phyloP scores from a whole-genome alignment of 2,797 vertebrate species.

The Sebastes itinus region DNA sequence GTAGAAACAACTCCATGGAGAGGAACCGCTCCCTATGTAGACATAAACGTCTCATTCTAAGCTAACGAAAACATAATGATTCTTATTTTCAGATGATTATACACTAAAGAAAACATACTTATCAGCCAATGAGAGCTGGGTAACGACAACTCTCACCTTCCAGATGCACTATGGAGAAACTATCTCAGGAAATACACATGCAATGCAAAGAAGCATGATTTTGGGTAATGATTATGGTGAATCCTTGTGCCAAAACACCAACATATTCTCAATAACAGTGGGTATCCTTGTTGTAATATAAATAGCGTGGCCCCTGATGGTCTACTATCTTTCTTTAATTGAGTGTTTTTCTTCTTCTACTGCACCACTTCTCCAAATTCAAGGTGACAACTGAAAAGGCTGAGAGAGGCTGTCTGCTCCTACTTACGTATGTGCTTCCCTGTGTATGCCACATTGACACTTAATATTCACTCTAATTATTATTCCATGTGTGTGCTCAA shows the following conservation, averaged over 20 bases:
- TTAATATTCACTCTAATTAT: slow-evolving; percentile 29
- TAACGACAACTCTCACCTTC: not conserved
- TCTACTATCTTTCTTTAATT: not conserved
- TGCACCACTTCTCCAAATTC: not conserved
- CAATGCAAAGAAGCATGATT: not conserved
- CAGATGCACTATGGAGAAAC: not conserved
- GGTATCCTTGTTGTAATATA: not conserved
- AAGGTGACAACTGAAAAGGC: not conserved
- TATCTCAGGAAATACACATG: not conserved
- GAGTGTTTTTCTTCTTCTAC: not conserved
- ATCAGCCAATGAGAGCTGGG: not conserved
- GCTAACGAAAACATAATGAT: no score
- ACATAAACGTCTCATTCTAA: no score
- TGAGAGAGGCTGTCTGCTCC: not conserved
- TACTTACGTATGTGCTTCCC: not conserved
- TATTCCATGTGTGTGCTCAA: slow-evolving; percentile 23
- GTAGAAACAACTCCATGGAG: no score
- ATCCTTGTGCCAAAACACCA: not conserved
- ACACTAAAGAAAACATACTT: no score
- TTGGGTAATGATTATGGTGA: not conserved
- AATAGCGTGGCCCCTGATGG: not conserved
- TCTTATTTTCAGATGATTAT: no score
- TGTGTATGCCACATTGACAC: not conserved
- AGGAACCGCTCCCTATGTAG: no score
- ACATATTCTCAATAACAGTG: not conserved